A percentile compares a stretch with the other conserved stretches of the same genome.
Conservation (phyloP, 1,140 invertebrate species). For the Drosophila lacteicornis region DNA sequence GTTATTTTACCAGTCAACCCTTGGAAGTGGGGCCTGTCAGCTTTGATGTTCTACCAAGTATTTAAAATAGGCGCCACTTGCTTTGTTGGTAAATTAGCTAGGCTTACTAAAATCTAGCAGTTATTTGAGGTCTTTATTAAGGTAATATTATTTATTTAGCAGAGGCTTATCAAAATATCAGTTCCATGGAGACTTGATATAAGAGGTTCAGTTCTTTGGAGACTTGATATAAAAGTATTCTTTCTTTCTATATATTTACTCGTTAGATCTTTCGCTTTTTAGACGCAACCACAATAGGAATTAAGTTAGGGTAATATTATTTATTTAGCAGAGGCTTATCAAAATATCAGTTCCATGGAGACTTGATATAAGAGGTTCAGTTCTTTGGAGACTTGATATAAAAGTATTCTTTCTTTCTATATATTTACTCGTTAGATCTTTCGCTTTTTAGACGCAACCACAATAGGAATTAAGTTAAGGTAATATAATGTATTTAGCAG, state of each 20-base stretch:
- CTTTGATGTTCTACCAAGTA: conserved; percentile 25
- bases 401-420: too few species aligned
- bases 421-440: too few species aligned
- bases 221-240: too few species aligned
- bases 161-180: neutral
- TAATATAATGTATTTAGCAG: neutral
- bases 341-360: too few species aligned
- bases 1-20: conserved; percentile 18
- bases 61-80: neutral
- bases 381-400: too few species aligned
- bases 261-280: too few species aligned
- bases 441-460: too few species aligned
- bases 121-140: neutral
- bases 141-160: neutral
- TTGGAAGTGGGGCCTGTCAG: neutral
- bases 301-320: neutral
- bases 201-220: neutral
- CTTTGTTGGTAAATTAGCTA: neutral
- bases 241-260: too few species aligned
- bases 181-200: too few species aligned
- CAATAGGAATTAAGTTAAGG: neutral
- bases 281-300: too few species aligned
- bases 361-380: neutral
- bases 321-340: neutral
- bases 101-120: neutral